These are phyloP conservation scores for Disparrhopalites patrizii DNA, from an alignment of 2,888 invertebrate genomes.

Conservation along the genomic window DNA sequence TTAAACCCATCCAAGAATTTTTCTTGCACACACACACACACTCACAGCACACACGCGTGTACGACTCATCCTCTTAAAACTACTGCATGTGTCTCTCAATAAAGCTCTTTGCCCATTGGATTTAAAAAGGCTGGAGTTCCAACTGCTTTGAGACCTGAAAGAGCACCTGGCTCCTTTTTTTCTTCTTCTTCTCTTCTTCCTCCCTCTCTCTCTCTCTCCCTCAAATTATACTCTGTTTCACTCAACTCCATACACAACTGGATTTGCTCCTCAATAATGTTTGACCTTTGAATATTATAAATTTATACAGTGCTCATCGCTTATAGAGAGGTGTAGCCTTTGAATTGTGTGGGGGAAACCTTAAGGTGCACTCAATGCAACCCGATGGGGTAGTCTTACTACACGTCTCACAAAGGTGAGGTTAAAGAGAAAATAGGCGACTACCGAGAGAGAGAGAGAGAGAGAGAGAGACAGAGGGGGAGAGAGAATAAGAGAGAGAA, in stretches of 20 bases:
- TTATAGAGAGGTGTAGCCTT: too few species aligned
- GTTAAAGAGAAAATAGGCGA: too few species aligned
- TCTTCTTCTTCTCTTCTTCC: background rate
- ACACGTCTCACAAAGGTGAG: too few species aligned
- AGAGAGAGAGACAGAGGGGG: too few species aligned
- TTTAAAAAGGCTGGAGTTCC: conserved; percentile 20
- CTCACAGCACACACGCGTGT: background rate
- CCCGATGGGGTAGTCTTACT: too few species aligned
- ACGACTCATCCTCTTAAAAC: background rate
- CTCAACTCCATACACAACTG: conserved; percentile 12
- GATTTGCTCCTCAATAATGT: conserved; percentile 1
- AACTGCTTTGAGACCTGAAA: conserved; percentile 14
- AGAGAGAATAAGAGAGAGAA: too few species aligned
- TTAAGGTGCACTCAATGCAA: too few species aligned
- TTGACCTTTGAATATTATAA: conserved; percentile 5
- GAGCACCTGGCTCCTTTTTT: conserved; percentile 23
- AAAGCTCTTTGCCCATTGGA: background rate
- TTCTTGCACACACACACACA: conserved; percentile 4
- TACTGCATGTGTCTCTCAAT: background rate
- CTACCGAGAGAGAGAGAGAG: too few species aligned
- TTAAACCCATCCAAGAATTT: conserved; percentile 24
- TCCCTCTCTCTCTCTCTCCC: conserved; percentile 7
- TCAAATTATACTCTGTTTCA: conserved; percentile 14
- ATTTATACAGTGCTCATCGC: too few species aligned
- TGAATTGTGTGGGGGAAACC: too few species aligned